Conservation (phyloP, 2,113 vertebrate genomes). For the Strix uralensis region DNA sequence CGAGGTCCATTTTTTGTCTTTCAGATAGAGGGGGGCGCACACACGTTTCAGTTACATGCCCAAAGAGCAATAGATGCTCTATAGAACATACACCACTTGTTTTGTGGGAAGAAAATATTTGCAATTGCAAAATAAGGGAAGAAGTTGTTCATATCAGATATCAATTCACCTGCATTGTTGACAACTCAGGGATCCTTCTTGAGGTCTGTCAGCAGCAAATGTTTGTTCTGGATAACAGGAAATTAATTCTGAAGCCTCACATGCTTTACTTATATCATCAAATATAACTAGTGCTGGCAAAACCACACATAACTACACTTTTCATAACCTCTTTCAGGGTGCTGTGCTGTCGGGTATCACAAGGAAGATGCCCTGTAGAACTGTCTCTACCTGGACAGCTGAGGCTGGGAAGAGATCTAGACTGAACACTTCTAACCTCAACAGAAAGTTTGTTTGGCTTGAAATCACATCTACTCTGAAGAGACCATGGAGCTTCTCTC, state of each 20-base stretch:
- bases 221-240: not conserved
- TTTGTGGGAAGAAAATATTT: not conserved
- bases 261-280: not conserved
- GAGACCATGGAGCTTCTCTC: not conserved
- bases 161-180: not conserved
- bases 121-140: not conserved
- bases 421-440: not conserved
- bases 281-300: not conserved
- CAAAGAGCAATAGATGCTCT: not conserved
- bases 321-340: not conserved
- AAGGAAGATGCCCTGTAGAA: not conserved
- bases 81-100: not conserved
- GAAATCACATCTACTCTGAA: not conserved
- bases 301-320: not conserved
- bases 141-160: not conserved
- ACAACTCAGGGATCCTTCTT: not conserved
- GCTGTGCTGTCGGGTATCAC: not conserved
- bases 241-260: not conserved
- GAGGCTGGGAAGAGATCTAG: not conserved
- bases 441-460: not conserved
- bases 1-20: not conserved
- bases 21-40: accelerated
- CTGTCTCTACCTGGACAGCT: not conserved
- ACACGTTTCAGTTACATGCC: not conserved
- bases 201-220: not conserved